Evolutionary conservation across 2,888 invertebrate genomes (phyloP), one percentile per base, ranked within the genome.

Genomic region (Eugnorisma glareosa): DNA sequence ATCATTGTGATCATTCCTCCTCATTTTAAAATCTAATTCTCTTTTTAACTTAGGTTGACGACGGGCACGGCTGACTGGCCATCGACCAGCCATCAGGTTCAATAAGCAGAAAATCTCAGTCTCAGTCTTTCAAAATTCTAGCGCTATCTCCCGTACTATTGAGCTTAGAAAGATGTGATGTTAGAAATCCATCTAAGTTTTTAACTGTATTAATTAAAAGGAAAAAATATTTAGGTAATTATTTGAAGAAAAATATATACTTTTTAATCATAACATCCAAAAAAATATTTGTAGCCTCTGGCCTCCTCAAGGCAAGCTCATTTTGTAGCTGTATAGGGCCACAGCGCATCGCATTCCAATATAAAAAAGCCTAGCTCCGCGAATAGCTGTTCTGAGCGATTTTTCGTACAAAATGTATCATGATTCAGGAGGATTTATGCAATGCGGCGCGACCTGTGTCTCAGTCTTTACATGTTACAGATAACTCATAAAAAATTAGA

Each of bases 171-270:
- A n/a, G 31, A 21, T 73, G 40, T 73, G 43, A 43, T 73, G 54
- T 73, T 57, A 73, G 43, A 57, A 73, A 73, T 73, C 31, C 43
- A 73, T 57, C 21, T 43, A 54, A 18, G 5, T 31, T 72, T 40
- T 71, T 40, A 51, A 54, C 8, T 54, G 24, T 24, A 48, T 31
- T 70, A 43, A 48, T 31, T 70, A 43, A 24, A 70, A 15, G 40
- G n/a, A n/a, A n/a, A 54, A 28, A 40, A 54, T 31, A 67, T 35
- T 35, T 31, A 40, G 18, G 24, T 31, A 24, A 37, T 31, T 21
- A 54, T 1, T 54, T 3, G 8, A 40, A 31, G 51, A 37, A 67
- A 67, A 68, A 15, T 57, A 2, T 6, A 0, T 1, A 2, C 5
- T 70, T 51, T 43, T 3, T 3, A 40, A 24, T 28, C 13, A 18